phyloP scores from a whole-genome alignment of 1,140 invertebrate species.

The Brachionus asplanchnoidis region DNA sequence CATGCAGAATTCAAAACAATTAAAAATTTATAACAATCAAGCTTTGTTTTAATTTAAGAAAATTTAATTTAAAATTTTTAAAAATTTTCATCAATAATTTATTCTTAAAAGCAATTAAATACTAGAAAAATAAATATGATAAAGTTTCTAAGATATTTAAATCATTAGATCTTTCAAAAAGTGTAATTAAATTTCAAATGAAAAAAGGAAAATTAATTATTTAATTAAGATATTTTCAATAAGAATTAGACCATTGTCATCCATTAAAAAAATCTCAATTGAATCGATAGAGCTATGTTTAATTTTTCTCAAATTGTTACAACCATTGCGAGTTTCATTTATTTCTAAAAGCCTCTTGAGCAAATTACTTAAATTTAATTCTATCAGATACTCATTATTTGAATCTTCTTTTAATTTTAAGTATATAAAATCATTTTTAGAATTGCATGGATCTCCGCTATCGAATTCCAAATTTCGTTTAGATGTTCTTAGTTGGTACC shows the following conservation, averaged over 20 bases:
- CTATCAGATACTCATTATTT: background rate
- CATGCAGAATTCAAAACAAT: no score
- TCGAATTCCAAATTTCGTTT: background rate
- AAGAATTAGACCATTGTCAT: background rate
- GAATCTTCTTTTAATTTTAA: background rate
- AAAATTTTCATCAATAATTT: no score
- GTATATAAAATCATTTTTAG: background rate
- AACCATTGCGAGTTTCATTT: background rate
- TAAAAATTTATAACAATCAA: no score
- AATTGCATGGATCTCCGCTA: background rate
- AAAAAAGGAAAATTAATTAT: background rate
- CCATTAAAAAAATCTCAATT: background rate
- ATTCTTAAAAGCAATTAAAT: no score
- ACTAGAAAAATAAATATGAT: no score
- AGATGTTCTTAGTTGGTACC: background rate
- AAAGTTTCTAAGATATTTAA: no score
- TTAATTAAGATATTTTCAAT: background rate
- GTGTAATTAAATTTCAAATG: background rate
- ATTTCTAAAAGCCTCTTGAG: background rate
- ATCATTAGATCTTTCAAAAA: no score
- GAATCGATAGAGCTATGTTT: background rate
- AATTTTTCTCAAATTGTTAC: background rate
- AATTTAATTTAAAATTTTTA: no score
- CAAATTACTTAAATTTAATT: background rate
- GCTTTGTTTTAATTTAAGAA: no score